Base-by-base conservation (phyloP, 2,113 vertebrate species). In the Zapornia atra region DNA sequence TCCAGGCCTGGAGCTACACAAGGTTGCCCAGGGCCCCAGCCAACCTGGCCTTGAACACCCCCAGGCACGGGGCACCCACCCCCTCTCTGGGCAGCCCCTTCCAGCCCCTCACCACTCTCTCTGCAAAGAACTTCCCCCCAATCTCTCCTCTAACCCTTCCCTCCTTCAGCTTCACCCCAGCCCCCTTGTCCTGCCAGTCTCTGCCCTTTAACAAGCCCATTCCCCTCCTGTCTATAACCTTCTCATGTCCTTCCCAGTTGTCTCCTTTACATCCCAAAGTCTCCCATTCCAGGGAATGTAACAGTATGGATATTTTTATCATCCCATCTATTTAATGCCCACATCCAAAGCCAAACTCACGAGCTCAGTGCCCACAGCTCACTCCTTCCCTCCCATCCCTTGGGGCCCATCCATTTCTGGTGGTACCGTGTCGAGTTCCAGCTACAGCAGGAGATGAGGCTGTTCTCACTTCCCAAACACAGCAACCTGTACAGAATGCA, bases 311-410 rank as follows among this genome's bases (percentile, higher is more conserved):
- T 60, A 20, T 59, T 63, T 34, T 8, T 44, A 77, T 42, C 10
- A 5, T 11, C 18, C 19, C 48, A 3, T n/a, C 40, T 79, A n/a
- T 42, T 59, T 77, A 48, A 68, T 4, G 56, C 25, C 24, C 46
- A 34, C 33, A 54, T 33, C 15, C 20, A 57, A 68, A 77, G 53
- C 46, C 60, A 78, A 83, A 64, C 53, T 64, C 90, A 71, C 1
- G 3, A n/a, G 29, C 19, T 46, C 1, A 0, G 34, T 1, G n/a
- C 38, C 68, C 42, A 31, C 31, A 42, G 17, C 53, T 54, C 1
- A 0, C 53, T 68, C 38, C 70, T 61, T 10, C 63, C 40, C 79
- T 79, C 56, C 73, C 6, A 33, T 38, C 48, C 64, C 72, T 33
- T 3, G 59, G 29, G 66, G 65, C 22, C 59, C 63, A 48, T 29